Evolutionary conservation across 2,113 vertebrate genomes (phyloP), one percentile per base, ranked within the genome.

Genomic region (Muntiacus reevesi): DNA sequence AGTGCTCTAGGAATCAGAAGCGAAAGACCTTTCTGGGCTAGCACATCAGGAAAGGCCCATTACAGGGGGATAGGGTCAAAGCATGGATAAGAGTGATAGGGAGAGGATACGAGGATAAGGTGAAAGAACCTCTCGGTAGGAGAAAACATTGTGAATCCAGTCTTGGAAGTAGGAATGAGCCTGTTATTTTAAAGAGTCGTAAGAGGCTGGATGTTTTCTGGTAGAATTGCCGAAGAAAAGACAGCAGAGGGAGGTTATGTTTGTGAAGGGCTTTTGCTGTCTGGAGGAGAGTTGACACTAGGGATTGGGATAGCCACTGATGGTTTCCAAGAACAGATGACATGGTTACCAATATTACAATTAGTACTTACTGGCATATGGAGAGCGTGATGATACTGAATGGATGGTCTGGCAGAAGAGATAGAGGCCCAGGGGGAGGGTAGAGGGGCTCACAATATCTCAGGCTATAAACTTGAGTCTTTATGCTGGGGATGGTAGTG

Each of bases 111-210:
- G 85, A 88, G 27, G 30, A 50, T 67, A 23, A 84, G 85, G 23
- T 28, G 7, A 90, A 92, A 83, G 19, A 78, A 25, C n/a, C 28
- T 87, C 82, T 85, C 52, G 19, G 28, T 74, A 50, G 11, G 14
- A 92, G 11, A 96, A 3, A 87, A 13, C 30, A 54, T 2, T 8
- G 30, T 45, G 74, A 93, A 30, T 91, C 17, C 83, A 78, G 23
- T 54, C 43, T 96, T 64, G 3, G 36, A 95, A 87, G 47, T 79
- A 91, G n/a, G 64, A 94, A 78, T 47, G 30, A 82, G 23, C 28
- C 43, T 43, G 8, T 52, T 95, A 57, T 94, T 95, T 97, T 88
- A 40, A 92, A 96, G 45, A 78, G 67, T 94, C 59, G 71, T 90
- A 89, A 36, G 52, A 92, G 40, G 83, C 74, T 17, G 7, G 5